Evolutionary conservation across 2,888 invertebrate genomes (phyloP).

Genomic region (Drosophila yooni): DNA sequence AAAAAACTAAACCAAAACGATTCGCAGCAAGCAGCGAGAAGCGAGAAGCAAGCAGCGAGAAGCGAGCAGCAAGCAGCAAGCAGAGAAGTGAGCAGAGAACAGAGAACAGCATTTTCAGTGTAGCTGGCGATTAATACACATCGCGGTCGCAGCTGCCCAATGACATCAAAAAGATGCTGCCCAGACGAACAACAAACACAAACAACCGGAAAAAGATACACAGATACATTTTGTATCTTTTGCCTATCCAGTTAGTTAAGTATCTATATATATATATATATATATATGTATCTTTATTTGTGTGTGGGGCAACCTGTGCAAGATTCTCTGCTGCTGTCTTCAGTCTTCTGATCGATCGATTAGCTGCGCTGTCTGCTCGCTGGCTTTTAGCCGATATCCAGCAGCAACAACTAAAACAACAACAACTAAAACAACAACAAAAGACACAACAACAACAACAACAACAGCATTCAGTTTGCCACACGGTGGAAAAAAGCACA

Average conservation of each 20-base stretch:
- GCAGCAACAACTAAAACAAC: conserved; percentile 21
- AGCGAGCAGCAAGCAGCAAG: conserved; percentile 24
- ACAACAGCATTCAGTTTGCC: conserved; percentile 23
- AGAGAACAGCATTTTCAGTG: conserved; percentile 72
- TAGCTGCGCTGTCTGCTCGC: conserved; percentile 53
- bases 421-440: conserved; percentile 19
- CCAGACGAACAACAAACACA: conserved; percentile 51
- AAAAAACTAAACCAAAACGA: conserved; percentile 32
- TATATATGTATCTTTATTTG: background rate
- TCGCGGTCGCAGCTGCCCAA: conserved; percentile 77
- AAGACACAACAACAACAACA: conserved; percentile 17
- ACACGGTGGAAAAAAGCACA: conserved; percentile 37
- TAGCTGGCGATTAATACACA: conserved; percentile 79
- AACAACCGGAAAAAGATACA: conserved; percentile 64
- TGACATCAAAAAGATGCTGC: conserved; percentile 68
- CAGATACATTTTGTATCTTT: conserved; percentile 52
- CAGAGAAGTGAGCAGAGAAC: conserved; percentile 31
- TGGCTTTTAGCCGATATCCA: conserved; percentile 70
- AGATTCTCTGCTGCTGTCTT: conserved; percentile 10
- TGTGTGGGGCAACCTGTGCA: conserved; percentile 73
- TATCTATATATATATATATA: background rate
- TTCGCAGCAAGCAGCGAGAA: background rate
- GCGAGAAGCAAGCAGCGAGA: conserved; percentile 8
- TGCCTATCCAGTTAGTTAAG: conserved; percentile 15
- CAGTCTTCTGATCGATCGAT: conserved; percentile 69